Evolutionary conservation across 2,113 vertebrate genomes (phyloP), one percentile per base, ranked within the genome.

Genomic region (Apeltes quadracus): DNA sequence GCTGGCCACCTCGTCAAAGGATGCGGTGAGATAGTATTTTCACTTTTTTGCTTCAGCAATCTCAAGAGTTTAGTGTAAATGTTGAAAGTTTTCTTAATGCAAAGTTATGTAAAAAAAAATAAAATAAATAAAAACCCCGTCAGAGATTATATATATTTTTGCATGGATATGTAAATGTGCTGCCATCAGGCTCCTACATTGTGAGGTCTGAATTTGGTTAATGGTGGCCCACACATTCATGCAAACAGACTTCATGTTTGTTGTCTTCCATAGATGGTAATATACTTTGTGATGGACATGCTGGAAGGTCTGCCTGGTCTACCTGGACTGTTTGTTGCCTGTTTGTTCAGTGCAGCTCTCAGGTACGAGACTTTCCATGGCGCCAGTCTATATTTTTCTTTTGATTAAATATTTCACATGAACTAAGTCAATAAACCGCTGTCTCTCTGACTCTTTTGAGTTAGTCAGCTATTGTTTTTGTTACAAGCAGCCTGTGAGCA

Each of bases 211-310:
- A 41, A 10, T 57, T 43, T 38, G 10, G 1, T 59, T 54, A 25
- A 5, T 22, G 3, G 1, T 22, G 4, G 18, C n/a, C 9, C 3
- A 41, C 20, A 9, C 0, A 20, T 22, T 6, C n/a, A 61, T 71
- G 41, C 57, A 75, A 69, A 66, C 1, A 1, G 41, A 20, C 2
- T 22, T 7, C 72, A 9, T 7, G 12, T 4, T 22, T 1, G 23
- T 46, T 54, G n/a, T 67, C 36, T 54, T 69, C 50, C 57, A 13
- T 87, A 98, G 97, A 92, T 98, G 88, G 96, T 97, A 74, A 87
- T 98, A 6, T 96, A 95, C 77, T 99, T 99, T 11, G 96, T 98
- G 79, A 97, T 98, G 96, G 97, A 99, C 3, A 93, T 98, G 80
- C 93, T 98, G 79, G 87, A 75, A 53, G 93, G 79, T 58, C 84